Conservation (phyloP, 1,140 invertebrate genomes). For the Platyscapa corneri region DNA sequence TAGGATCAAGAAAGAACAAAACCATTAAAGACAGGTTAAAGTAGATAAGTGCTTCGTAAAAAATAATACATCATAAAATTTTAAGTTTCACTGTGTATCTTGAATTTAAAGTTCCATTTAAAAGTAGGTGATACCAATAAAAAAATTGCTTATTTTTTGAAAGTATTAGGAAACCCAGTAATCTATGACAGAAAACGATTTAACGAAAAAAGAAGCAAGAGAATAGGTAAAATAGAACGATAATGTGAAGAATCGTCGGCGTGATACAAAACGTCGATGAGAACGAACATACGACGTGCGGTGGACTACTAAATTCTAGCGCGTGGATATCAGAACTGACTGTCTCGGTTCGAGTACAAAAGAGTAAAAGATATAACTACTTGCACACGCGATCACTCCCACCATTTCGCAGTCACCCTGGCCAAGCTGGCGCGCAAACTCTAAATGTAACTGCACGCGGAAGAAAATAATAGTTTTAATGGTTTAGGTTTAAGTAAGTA, state of each 20-base stretch:
- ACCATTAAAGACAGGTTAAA: too few relatives aligned
- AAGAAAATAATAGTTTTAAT: not conserved
- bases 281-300: not conserved
- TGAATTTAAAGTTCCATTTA: too few relatives aligned
- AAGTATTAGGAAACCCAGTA: too few relatives aligned
- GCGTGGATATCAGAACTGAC: not conserved
- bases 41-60: too few relatives aligned
- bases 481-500: too few relatives aligned
- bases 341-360: not conserved
- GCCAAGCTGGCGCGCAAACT: not conserved
- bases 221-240: too few relatives aligned
- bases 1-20: too few relatives aligned
- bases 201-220: not conserved
- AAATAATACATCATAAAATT: too few relatives aligned
- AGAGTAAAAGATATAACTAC: not conserved
- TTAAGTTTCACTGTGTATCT: too few relatives aligned
- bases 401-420: not conserved
- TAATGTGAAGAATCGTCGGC: not conserved
- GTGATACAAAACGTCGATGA: not conserved
- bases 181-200: too few relatives aligned
- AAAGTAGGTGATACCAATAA: too few relatives aligned
- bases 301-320: not conserved
- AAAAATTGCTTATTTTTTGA: too few relatives aligned
- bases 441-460: not conserved
- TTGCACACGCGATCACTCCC: not conserved